Conservation (phyloP, 2,797 vertebrate species). For the Heterohyrax brucei region DNA sequence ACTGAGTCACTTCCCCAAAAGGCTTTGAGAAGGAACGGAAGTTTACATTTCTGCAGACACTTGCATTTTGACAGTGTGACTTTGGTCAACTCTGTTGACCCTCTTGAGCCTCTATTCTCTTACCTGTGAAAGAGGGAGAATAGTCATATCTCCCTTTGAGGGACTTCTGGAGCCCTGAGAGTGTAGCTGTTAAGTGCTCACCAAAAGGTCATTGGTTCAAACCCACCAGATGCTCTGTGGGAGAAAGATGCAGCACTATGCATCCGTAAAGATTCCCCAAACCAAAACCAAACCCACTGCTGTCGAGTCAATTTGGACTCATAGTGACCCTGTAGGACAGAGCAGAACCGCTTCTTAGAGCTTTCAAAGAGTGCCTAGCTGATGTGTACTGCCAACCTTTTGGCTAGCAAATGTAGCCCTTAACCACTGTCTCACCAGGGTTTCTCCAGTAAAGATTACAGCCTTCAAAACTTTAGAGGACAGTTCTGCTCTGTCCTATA, state of each 20-base stretch:
- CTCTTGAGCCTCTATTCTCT: background rate
- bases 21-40: background rate
- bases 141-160: accelerated
- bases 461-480: background rate
- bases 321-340: too few species aligned
- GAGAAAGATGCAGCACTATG: too few species aligned
- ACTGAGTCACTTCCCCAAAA: background rate
- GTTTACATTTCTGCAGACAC: background rate
- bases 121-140: background rate
- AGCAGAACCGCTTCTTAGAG: too few species aligned
- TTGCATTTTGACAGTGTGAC: background rate
- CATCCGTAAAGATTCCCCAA: background rate
- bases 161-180: background rate
- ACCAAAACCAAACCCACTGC: too few species aligned
- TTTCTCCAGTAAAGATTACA: background rate
- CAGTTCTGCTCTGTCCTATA: background rate
- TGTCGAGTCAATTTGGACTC: too few species aligned
- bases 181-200: background rate
- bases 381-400: too few species aligned
- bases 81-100: accelerated
- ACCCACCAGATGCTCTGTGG: too few species aligned
- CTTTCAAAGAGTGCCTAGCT: too few species aligned
- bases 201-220: too few species aligned
- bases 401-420: too few species aligned
- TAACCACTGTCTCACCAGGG: too few species aligned